Base-by-base conservation (phyloP, 2,888 invertebrate genomes). In the Hirudinaria manillensis region DNA sequence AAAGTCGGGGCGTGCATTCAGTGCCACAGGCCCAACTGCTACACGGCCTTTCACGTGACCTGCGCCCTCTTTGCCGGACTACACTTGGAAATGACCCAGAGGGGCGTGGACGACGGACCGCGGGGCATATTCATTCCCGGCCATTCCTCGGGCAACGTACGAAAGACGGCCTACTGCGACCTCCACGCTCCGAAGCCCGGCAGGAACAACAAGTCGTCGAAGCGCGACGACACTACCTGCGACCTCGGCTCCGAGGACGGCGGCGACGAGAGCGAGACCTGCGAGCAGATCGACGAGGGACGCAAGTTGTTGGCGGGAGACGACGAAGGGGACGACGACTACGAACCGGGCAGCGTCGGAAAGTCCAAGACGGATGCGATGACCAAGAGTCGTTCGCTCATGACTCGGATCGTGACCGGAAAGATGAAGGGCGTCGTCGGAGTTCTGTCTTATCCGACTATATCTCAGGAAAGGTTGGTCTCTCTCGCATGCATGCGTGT, bases 21-120 rank as follows among this genome's bases (percentile, higher is more conserved):
- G 86, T 99, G 98, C 85, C 95, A 97, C 86, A 92, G 94, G 82
- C 91, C 91, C 81, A 95, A 93, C 85, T 97, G 97, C 84, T 97
- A 96, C 84, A 92, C 93, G 10, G 96, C 98, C 0, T 99, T 99
- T 87, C 99, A 99, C 85, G 99, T 99, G 2, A 99, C 99, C 0
- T 99, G 99, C 86, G 99, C 98, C 0, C 96, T 97, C 85, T 94
- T 86, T 78, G 95, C 96, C 34, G 94, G 90, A 0, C 87, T 99
- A 38, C 84, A 82, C 77, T 84, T 85, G 84, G 29, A 55, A 16
- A 73, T 73, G 73, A 55, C 38, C 24, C 65, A 51, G 24, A n/a
- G 73, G 36, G 53, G 34, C 32, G 6, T 29, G 1, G 21, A 19
- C 24, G 27, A 29, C 7, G 72, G 27, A 51, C 70, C 36, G 1